Base-by-base conservation (phyloP, 2,113 vertebrate species). In the Halichoeres trimaculatus region DNA sequence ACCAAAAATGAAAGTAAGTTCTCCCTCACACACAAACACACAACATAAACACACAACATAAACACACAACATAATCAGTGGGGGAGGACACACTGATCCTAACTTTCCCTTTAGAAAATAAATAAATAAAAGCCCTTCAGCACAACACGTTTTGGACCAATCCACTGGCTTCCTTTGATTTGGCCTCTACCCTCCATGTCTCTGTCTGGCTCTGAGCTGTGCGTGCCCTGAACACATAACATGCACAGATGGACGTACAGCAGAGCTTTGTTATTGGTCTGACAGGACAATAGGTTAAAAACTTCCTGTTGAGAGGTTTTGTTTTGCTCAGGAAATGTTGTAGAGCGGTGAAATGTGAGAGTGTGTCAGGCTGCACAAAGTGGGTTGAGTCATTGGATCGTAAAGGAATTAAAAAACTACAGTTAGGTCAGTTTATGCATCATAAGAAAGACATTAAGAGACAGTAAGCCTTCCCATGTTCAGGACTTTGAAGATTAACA, bases 1-100 rank as follows among this genome's bases (percentile, higher is more conserved):
- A 98, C 95, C 95, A 97, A 97, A 96, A 99, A 99, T 95, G 98
- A 99, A 95, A 98, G 98, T 99, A 96, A 97, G 97, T 95, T 48
- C 1, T 45, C 2, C 0, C 10, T 23, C 47, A 20, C 8, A 14
- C 16, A 12, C 17, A 47, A 22, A 11, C 10, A 4, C 30, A 43
- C n/a, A 20, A 35, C 17, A 35, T 50, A 7, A 24, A 22, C 16
- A 48, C 13, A 17, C 13, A 10, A 50, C 20, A 41, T 10, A 19
- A 5, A 10, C 10, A 3, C 30, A 43, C 23, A 34, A 35, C 17
- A 35, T 50, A 5, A 26, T n/a, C 17, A 50, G 48, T 8, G 41
- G 52, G 22, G 38, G 22, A 17, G 23, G 20, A 23, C 48, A 41
- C 55, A 17, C 2, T 61, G 61, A 67, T 50, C 57, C 56, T 17